Base-by-base conservation (phyloP, 2,113 vertebrate species). In the Puntigrus tetrazona region DNA sequence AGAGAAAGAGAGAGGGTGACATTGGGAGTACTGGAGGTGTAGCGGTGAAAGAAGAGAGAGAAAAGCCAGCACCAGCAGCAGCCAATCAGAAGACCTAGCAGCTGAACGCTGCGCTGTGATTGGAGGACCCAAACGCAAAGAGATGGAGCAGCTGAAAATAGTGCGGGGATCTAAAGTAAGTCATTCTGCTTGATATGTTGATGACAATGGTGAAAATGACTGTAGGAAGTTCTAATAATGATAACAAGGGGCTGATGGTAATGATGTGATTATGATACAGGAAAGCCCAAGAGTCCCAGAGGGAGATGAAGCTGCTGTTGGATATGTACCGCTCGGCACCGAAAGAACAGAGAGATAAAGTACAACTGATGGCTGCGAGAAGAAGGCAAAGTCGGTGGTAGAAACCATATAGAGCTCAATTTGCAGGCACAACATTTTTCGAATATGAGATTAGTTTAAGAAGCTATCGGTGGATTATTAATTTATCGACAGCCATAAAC, bases 301-400 rank as follows among this genome's bases (percentile, higher is more conserved):
- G 97, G 86, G 97, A 99, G 91, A 99, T 99, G 97, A 99, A 99
- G 83, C 93, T 99, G 0, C 89, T 99, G 76, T 89, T 99, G 59
- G 97, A 99, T 89, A 99, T 99, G 98, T 99, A 99, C 88, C 96
- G 96, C 52, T 98, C 97, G 25, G 97, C 97, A 5, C 98, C 97
- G 0, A 99, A 99, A 88, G 98, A 99, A 86, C 97, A 99, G 92
- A 94, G 98, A 36, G 97, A 99, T 92, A 99, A 99, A 91, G 98
- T 99, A 5, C 97, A 99, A 89, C 94, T 99, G 3, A 99, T 99
- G 98, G 97, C 98, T 78, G 97, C 98, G 29, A 99, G 91, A 97
- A 97, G 92, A 98, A 98, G 88, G 90, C 96, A 22, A 99, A 99
- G 91, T 96, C 97, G 73, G 98, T 99, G 96, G 97, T 98, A 91